A percentile compares a stretch with the other conserved stretches of the same genome.
Evolutionary conservation across 1,140 invertebrate species (phyloP).

Genomic region (Trichonephila clavipes): DNA sequence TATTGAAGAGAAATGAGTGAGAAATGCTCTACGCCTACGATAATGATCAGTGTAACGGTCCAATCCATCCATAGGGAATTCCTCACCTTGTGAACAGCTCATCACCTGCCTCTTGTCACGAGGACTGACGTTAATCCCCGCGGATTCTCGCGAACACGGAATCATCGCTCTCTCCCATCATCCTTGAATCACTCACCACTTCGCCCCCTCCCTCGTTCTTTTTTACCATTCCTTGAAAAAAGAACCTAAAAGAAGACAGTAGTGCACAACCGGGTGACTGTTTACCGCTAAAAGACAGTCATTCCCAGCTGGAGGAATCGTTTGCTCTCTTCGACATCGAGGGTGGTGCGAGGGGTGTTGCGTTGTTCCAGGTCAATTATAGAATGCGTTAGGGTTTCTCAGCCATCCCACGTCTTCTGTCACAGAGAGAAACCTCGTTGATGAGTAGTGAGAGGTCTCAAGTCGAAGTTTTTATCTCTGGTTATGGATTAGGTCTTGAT

Average conservation of each 20-base stretch:
- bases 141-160: slow-evolving; percentile 58
- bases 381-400: slow-evolving; percentile 45
- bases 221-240: not conserved
- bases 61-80: slow-evolving; percentile 15
- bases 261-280: slow-evolving; percentile 59
- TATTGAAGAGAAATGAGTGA: not conserved
- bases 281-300: slow-evolving; percentile 67
- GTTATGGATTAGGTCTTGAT: slow-evolving; percentile 58
- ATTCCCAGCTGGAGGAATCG: slow-evolving; percentile 40
- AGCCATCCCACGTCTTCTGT: slow-evolving; percentile 6
- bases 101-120: slow-evolving; percentile 55
- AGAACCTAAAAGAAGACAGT: slow-evolving; percentile 39
- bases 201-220: not conserved
- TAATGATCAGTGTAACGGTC: slow-evolving; percentile 23
- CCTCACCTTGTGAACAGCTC: slow-evolving; percentile 70
- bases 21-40: slow-evolving; percentile 6
- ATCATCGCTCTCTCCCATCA: slow-evolving; percentile 42
- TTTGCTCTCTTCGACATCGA: not conserved
- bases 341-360: slow-evolving; percentile 9
- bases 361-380: slow-evolving; percentile 71
- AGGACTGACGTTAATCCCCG: slow-evolving; percentile 53
- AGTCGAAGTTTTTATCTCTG: slow-evolving; percentile 21
- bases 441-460: slow-evolving; percentile 21
- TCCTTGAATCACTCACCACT: slow-evolving; percentile 53
- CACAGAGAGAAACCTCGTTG: slow-evolving; percentile 24